Conservation (phyloP, 2,113 vertebrate species). For the Mugil cephalus region DNA sequence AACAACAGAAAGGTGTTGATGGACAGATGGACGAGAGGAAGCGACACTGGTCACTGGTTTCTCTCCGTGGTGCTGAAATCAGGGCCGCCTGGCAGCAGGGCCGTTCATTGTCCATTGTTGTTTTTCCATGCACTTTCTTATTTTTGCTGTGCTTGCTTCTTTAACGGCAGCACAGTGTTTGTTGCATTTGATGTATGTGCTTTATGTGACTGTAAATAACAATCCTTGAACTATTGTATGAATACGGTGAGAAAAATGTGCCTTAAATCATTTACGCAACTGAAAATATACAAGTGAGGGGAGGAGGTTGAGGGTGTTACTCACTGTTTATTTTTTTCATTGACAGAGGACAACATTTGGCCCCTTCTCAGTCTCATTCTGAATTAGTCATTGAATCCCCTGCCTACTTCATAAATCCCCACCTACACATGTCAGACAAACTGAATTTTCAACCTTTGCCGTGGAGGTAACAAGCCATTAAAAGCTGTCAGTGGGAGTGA, state of each 20-base stretch:
- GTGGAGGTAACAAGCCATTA: too few species aligned
- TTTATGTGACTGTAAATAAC: background rate
- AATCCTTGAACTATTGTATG: background rate
- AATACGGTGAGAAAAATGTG: background rate
- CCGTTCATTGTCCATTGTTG: constrained; percentile 1
- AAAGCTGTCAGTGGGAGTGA: too few species aligned
- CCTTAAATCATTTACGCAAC: background rate
- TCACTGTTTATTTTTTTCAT: background rate
- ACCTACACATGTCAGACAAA: constrained; percentile 3
- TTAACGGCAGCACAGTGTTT: too few species aligned
- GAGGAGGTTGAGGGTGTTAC: background rate
- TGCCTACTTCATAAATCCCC: constrained; percentile 16
- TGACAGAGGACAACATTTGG: background rate
- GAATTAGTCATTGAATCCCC: constrained; percentile 1
- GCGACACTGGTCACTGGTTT: constrained; percentile 14
- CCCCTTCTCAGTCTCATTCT: background rate
- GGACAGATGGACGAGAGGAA: constrained; percentile 19
- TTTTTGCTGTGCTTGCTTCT: background rate
- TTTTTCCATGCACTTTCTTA: background rate
- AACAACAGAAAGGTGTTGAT: background rate
- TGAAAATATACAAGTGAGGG: too few species aligned
- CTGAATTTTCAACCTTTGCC: too few species aligned
- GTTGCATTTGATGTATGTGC: background rate
- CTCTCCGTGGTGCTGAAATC: constrained; percentile 71
- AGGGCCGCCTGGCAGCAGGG: background rate